Conservation (phyloP, 2,888 invertebrate genomes). For the Drosophila hawaiiensis region DNA sequence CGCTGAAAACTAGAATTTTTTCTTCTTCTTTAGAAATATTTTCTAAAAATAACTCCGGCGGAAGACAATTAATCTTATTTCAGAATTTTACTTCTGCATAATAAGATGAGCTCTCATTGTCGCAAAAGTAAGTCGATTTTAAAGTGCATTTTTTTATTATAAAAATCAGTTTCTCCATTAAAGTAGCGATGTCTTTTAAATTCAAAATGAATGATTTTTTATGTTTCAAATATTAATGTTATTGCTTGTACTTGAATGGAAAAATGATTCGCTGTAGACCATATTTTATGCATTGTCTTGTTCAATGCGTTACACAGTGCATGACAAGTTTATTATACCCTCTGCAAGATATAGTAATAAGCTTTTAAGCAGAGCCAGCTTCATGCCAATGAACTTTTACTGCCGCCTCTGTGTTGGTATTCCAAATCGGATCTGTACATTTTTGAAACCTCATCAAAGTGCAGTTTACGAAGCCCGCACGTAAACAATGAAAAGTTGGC, state of each 20-base stretch:
- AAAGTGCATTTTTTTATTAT: not conserved
- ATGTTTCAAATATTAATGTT: not conserved
- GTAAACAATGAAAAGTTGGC: constrained; percentile 21
- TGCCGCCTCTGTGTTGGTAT: constrained; percentile 1
- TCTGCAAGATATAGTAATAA: not conserved
- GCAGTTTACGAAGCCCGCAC: constrained; percentile 7
- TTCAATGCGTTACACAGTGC: not conserved
- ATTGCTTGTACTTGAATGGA: not conserved
- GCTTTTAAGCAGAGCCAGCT: constrained; percentile 1
- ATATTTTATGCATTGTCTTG: not conserved
- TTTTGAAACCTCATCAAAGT: constrained; percentile 10
- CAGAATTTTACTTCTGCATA: not conserved
- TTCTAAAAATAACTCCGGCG: not conserved
- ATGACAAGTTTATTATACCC: not conserved
- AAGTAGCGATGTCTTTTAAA: not conserved
- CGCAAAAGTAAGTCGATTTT: not conserved
- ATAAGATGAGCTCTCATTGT: not conserved
- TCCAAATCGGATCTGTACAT: constrained; percentile 2
- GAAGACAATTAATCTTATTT: not conserved
- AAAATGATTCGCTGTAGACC: not conserved
- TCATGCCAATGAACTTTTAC: constrained; percentile 50
- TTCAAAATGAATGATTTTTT: not conserved
- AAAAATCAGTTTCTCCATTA: not conserved
- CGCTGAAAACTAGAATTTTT: not conserved
- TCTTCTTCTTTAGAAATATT: not conserved